Base-by-base conservation (phyloP, 2,888 invertebrate genomes). In the Drosophila kuntzei region DNA sequence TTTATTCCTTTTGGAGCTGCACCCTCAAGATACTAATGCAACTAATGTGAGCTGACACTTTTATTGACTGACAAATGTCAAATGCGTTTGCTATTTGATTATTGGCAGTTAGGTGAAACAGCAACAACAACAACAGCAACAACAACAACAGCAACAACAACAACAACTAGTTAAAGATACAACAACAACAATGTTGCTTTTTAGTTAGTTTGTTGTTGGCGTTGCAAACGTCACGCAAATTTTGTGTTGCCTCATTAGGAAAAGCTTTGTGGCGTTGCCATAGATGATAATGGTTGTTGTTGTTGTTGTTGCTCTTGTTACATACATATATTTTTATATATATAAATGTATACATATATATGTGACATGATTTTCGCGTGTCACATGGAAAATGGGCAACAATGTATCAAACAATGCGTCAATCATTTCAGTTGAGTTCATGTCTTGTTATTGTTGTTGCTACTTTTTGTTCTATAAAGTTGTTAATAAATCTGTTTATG, bases 241-340 rank as follows among this genome's bases (percentile, higher is more conserved):
- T 85, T 70, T 79, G 82, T 90, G 91, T 91, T 89, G 91, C 50
- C 80, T 89, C 83, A 90, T 91, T 90, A 86, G 77, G 72, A 76
- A 70, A 68, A 63, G 71, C 70, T 66, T 80, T 60, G 69, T 72
- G 75, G 67, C 78, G 80, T 71, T 80, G 70, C 78, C 65, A 73
- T 73, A 71, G 70, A 49, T 70, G 74, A 64, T 75, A 63, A 75
- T 68, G 53, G 64, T 67, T 64, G 59, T 63, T 53, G 55, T 57
- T 67, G 70, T 32, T 63, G 66, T 39, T 65, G 49, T 55, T 68
- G 49, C 25, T 25, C 6, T 20, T 36, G 37, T 44, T 55, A 37
- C 50, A 47, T 46, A n/a, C 16, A 16, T 39, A 16, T 39, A n/a
- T 7, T 18, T n/a, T 2, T 16, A 16, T 2, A 12, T n/a, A 9